phyloP scores from a whole-genome alignment of 2,888 invertebrate species.

The Cephonodes hylas region DNA sequence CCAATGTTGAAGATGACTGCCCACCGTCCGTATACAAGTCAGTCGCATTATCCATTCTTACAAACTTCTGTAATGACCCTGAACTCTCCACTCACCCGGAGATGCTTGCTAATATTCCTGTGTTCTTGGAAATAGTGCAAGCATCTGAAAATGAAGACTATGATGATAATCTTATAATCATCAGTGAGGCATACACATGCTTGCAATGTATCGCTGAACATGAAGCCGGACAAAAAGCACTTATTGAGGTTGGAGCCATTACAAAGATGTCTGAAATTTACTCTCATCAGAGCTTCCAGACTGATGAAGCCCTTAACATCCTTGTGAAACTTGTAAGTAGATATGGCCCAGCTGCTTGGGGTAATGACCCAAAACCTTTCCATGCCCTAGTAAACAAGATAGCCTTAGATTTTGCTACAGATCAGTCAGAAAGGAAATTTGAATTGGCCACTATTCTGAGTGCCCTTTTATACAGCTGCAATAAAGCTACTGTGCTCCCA shows the following conservation, averaged over 20 bases:
- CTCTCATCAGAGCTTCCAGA: constrained; percentile 92
- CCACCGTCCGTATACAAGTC: constrained; percentile 95
- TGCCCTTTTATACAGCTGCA: constrained; percentile 87
- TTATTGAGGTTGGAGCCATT: constrained; percentile 89
- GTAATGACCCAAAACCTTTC: constrained; percentile 88
- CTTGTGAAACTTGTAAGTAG: constrained; percentile 87
- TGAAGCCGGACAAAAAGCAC: constrained; percentile 89
- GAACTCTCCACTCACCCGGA: constrained; percentile 90
- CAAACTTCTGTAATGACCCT: constrained; percentile 91
- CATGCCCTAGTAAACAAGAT: constrained; percentile 91
- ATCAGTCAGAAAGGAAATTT: constrained; percentile 94
- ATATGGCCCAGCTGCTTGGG: constrained; percentile 89
- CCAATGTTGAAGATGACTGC: constrained; percentile 91
- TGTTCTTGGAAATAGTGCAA: constrained; percentile 91
- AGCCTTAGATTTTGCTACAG: constrained; percentile 92
- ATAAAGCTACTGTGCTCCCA: constrained; percentile 83
- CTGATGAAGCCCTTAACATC: constrained; percentile 92
- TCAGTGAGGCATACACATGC: constrained; percentile 92
- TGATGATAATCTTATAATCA: constrained; percentile 92
- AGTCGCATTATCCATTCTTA: constrained; percentile 92
- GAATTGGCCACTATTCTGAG: constrained; percentile 91
- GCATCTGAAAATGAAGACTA: constrained; percentile 91
- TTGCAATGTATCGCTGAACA: constrained; percentile 90
- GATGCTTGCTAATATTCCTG: constrained; percentile 90
- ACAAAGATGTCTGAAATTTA: constrained; percentile 92